Evolutionary conservation across 2,797 vertebrate species (phyloP), one percentile per base, ranked within the genome.

Genomic region (Cynopterus sphinx): DNA sequence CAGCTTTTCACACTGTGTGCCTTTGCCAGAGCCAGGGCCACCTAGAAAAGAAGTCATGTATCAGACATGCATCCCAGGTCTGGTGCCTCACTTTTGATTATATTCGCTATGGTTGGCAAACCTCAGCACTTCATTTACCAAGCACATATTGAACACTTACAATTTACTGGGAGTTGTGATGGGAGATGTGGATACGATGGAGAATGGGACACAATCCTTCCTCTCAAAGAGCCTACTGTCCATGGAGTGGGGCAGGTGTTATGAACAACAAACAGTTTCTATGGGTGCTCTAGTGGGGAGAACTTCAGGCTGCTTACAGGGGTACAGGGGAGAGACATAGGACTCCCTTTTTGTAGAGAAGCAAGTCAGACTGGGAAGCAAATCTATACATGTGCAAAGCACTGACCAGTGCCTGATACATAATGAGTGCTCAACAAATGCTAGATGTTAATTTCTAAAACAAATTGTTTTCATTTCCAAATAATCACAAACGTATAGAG

Each of bases 1-100:
- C 97, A 99, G 98, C 97, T 98, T 99, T 98, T 99, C 98, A 19
- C 99, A 99, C 43, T 99, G 99, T 36, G 99, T 98, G 31, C 99
- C 97, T 98, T 99, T 99, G 78, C 99, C 99, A 36, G 99, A 99
- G 83, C 99, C 99, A 0, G 99, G 99, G 21, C 99, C 99, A 95
- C 99, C 99, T 99, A 94, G 36, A 70, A 74, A 73, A 97, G 46
- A 75, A 92, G 74, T 39, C 15, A 94, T 10, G 6, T 9, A 7
- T 95, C 53, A 96, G 81, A 31, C 67, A 57, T 5, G 31, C 7
- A 5, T 59, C 46, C 79, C 10, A 13, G 9, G 9, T 10, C 51
- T 53, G 78, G 33, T 51, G 73, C 24, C 49, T 70, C 79, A 3
- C 53, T 77, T 28, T 3, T n/a, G 10, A 53, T 5, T 17, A 19